Evolutionary conservation across 2,113 vertebrate genomes (phyloP), one percentile per base, ranked within the genome.

Genomic region (Carassius auratus): DNA sequence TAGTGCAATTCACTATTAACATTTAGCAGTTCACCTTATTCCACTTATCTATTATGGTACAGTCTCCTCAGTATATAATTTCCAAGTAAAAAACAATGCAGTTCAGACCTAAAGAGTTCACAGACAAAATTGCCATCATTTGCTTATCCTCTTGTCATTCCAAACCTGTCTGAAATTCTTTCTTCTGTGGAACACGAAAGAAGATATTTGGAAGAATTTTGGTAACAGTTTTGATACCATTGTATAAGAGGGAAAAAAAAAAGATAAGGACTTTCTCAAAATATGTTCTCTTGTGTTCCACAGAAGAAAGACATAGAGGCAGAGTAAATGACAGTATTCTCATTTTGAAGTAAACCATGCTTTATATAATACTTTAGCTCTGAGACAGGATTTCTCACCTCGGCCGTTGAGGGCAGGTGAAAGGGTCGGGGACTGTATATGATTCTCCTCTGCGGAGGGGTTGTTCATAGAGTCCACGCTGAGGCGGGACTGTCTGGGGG

Each of bases 361-460:
- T 26, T 66, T 66, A 66, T 30, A 66, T 33, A 33, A 15, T 30
- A 21, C 3, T 45, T 45, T 10, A 48, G 45, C 45, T 3, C 45
- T 48, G 9, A 12, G 45, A 48, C 45, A 48, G 45, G 0, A 48
- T 2, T 4, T 23, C 88, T 83, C 50, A 95, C 95, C 94, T 94
- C 83, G 84, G 85, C 69, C 89, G 71, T 64, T 78, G 73, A 59
- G 83, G 0, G 88, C 81, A 55, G 91, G 89, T 0, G 90, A 94
- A 55, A 92, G 89, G 0, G 75, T 81, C 0, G 93, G 93, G 0
- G 90, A 95, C 61, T 89, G 91, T 38, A 75, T 1, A 0, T 93
- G 94, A 12, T 84, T 91, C 10, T 95, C 93, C 36, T 96, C 95
- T 0, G 81, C 1, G 0, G 89, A 76, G 81, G 89, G 91, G 4